Base-by-base conservation (phyloP, 2,888 invertebrate genomes). In the Pseudococcus longispinus region DNA sequence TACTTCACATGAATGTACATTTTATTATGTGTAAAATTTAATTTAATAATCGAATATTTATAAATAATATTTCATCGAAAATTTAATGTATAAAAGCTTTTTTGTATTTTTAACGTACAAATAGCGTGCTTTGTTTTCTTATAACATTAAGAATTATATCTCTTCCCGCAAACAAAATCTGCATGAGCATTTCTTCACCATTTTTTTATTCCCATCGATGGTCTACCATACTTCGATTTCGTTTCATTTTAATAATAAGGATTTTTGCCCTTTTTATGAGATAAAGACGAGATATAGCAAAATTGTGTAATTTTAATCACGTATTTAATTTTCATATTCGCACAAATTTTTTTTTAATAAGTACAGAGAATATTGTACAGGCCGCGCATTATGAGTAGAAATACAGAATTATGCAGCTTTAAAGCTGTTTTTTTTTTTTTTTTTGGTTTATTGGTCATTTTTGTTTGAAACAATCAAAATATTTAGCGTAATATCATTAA, bases 281-380 rank as follows among this genome's bases (percentile, higher is more conserved):
- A 32, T 29, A 32, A 70, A 70, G 29, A 70, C 70, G 29, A 70
- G 13, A 65, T 74, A 37, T 80, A 80, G 77, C 77, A 80, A 80
- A 80, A 80, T 80, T 80, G 37, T 80, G 77, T 80, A 42, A 80
- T 80, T 80, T 80, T 80, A 80, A 80, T 80, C 77, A 80, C 77
- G 20, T 80, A 80, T 80, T 42, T 42, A 42, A 80, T 80, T 70
- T 80, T 80, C 77, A 80, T 80, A 80, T 80, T 80, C 20, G 77
- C 77, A 80, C 77, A 80, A 80, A 80, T 80, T 80, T 37, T 80
- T 80, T 80, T 74, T 18, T 15, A 29, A 74, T 74, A 80, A 80
- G 77, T 80, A 20, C 77, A 80, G 9, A 80, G 11, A 20, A n/a
- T 42, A 80, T 42, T 80, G 77, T 80, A 80, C 77, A 80, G 77